Evolutionary conservation across 37 sponge, comb jelly and placozoan species (phyloP).

Genomic region (Oscarella lobularis): DNA sequence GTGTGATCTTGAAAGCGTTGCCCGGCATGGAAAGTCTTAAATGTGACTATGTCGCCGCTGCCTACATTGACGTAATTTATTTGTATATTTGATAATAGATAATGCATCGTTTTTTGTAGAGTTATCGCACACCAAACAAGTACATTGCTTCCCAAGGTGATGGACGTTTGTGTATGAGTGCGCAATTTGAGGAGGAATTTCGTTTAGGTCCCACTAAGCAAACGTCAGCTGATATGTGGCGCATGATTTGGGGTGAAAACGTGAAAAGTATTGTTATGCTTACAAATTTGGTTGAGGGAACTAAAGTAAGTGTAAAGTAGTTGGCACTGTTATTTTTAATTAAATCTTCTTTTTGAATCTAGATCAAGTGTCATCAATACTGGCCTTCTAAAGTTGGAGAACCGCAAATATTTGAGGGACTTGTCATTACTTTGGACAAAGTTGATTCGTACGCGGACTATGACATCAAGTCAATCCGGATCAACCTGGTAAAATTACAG

Average conservation of each 20-base stretch:
- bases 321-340: no score
- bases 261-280: slow-evolving; percentile 60
- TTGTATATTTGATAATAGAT: not conserved
- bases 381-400: slow-evolving; percentile 58
- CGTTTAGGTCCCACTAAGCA: slow-evolving; percentile 37
- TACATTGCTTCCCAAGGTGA: slow-evolving; percentile 85
- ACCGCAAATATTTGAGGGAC: not conserved
- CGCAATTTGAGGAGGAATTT: no score
- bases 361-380: slow-evolving; percentile 81
- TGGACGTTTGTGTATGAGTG: no score
- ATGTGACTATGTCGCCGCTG: not conserved
- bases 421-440: slow-evolving; percentile 22
- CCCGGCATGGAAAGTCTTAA: not conserved
- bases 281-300: slow-evolving; percentile 43
- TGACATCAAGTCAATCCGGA: slow-evolving; percentile 31
- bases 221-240: slow-evolving; percentile 64
- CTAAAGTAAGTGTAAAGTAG: slow-evolving; percentile 35
- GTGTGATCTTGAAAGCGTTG: slow-evolving; percentile 16
- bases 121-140: slow-evolving; percentile 9
- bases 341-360: no score
- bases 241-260: slow-evolving; percentile 56
- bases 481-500: slow-evolving; percentile 40
- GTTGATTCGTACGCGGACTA: slow-evolving; percentile 55
- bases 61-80: not conserved
- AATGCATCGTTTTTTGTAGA: not conserved